Evolutionary conservation across 2,113 vertebrate species (phyloP).

Genomic region (Bos taurus): DNA sequence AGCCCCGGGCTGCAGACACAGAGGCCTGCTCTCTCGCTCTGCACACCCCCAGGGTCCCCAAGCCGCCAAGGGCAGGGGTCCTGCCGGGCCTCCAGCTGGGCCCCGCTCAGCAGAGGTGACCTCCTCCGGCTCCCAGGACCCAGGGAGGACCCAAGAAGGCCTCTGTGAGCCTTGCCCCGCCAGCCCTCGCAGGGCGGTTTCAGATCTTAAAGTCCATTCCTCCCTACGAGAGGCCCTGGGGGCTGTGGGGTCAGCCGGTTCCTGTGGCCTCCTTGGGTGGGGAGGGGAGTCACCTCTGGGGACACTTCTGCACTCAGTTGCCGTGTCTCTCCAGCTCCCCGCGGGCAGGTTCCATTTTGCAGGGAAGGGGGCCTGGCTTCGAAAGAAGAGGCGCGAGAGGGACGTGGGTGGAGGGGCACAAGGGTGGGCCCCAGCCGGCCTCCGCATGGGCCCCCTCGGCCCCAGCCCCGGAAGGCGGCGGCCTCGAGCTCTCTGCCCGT

Average conservation of each 20-base stretch:
- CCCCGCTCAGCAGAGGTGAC: neutral
- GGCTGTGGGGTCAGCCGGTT: neutral
- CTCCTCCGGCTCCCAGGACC: neutral
- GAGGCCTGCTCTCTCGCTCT: accelerated
- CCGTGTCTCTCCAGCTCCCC: neutral
- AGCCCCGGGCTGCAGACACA: neutral
- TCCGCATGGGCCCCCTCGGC: accelerated
- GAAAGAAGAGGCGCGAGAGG: accelerated
- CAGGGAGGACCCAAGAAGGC: accelerated
- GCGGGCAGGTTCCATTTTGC: neutral
- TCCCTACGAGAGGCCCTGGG: neutral
- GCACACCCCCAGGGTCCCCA: neutral
- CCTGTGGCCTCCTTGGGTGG: neutral
- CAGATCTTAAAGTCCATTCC: neutral
- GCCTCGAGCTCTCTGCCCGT: neutral
- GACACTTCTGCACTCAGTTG: neutral
- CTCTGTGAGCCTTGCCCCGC: neutral
- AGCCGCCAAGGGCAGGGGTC: neutral
- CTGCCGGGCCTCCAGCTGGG: neutral
- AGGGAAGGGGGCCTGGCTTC: neutral
- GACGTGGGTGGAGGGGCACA: neutral
- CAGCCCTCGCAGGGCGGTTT: accelerated
- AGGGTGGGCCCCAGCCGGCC: neutral
- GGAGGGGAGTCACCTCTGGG: neutral
- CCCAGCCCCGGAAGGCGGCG: accelerated